phyloP scores from a whole-genome alignment of 2,888 invertebrate species.

The Harpalus rubripes region DNA sequence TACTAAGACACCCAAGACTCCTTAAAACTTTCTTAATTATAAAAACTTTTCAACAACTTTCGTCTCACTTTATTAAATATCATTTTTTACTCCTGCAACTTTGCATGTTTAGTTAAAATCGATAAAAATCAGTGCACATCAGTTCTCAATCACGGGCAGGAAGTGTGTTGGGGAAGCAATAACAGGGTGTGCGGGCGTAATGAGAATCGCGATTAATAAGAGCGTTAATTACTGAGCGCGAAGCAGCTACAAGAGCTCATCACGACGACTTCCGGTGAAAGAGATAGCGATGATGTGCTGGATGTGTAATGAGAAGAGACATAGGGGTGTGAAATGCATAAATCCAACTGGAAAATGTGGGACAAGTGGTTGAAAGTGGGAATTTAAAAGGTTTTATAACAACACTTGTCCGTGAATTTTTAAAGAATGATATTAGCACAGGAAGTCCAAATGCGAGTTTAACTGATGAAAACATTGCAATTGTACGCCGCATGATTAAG shows the following conservation, averaged over 20 bases:
- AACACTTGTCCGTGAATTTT: background rate
- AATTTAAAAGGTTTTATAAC: background rate
- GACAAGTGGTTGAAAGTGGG: background rate
- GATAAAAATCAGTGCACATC: background rate
- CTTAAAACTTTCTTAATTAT: constrained; percentile 28
- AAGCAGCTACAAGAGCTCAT: constrained; percentile 55
- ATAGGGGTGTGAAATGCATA: background rate
- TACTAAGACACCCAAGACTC: background rate
- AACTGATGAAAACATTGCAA: too few relatives aligned
- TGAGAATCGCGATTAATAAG: constrained; percentile 65
- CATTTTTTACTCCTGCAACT: background rate
- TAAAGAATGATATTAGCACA: background rate
- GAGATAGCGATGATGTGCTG: constrained; percentile 2
- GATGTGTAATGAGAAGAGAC: constrained; percentile 5
- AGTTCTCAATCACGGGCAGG: background rate
- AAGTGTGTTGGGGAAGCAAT: background rate
- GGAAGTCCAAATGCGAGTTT: too few relatives aligned
- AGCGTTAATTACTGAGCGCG: constrained; percentile 52
- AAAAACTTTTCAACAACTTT: constrained; percentile 26
- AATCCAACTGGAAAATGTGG: background rate
- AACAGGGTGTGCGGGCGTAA: constrained; percentile 28
- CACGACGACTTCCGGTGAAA: constrained; percentile 53
- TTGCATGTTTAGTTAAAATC: background rate
- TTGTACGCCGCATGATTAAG: too few relatives aligned
- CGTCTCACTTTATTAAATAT: constrained; percentile 24